A percentile compares a stretch with the other conserved stretches of the same genome.
These are phyloP conservation scores for Tinea trinotella DNA, from an alignment of 2,888 invertebrate genomes.

Conservation along the genomic window DNA sequence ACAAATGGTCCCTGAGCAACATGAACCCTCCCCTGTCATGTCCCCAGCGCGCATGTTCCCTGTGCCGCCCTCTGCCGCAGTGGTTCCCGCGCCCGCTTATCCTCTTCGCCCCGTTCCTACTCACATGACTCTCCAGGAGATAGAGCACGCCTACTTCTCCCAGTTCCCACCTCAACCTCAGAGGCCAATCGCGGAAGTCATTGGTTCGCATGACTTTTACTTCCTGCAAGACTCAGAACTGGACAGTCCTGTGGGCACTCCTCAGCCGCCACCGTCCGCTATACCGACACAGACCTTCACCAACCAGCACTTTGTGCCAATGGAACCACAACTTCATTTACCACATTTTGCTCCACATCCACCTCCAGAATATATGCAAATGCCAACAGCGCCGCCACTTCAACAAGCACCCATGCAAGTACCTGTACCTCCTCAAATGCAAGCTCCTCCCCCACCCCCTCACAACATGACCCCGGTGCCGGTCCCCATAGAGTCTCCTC, in stretches of 20 bases:
- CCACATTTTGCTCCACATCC: slow-evolving; percentile 68
- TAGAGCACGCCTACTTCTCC: slow-evolving; percentile 76
- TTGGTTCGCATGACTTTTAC: slow-evolving; percentile 83
- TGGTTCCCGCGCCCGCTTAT: slow-evolving; percentile 68
- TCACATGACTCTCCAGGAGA: slow-evolving; percentile 73
- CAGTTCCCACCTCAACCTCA: slow-evolving; percentile 72
- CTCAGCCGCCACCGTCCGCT: slow-evolving; percentile 55
- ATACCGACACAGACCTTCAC: slow-evolving; percentile 90
- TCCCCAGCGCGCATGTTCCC: slow-evolving; percentile 47
- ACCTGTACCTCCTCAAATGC: slow-evolving; percentile 61
- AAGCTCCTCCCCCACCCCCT: slow-evolving; percentile 66
- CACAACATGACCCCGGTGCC: slow-evolving; percentile 34
- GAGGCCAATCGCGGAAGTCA: slow-evolving; percentile 80
- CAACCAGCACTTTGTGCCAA: slow-evolving; percentile 81
- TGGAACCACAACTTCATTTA: slow-evolving; percentile 66
- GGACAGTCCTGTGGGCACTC: slow-evolving; percentile 78
- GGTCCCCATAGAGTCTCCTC: slow-evolving; percentile 33
- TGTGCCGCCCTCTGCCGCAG: slow-evolving; percentile 63
- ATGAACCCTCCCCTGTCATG: slow-evolving; percentile 16
- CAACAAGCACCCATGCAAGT: slow-evolving; percentile 30
- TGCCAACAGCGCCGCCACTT: slow-evolving; percentile 52
- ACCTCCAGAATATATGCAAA: slow-evolving; percentile 68
- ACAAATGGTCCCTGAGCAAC: slow-evolving; percentile 25
- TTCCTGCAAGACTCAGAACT: slow-evolving; percentile 93
- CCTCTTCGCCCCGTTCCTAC: slow-evolving; percentile 70